Base-by-base conservation (phyloP, 2,113 vertebrate genomes). In the Pristiophorus japonicus region DNA sequence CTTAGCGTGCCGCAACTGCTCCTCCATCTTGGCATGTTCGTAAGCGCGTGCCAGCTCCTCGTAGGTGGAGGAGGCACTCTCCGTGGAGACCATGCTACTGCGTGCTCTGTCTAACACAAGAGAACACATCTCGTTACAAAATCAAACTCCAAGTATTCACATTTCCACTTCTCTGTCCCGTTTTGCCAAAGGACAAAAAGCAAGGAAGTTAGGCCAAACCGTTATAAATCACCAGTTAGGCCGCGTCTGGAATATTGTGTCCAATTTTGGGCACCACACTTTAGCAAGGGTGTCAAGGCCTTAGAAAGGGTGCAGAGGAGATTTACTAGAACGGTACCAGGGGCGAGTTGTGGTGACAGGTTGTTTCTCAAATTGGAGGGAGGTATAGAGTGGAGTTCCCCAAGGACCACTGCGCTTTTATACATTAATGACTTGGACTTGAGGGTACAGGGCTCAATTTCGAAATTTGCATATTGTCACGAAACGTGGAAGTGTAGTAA, bases 61-160 rank as follows among this genome's bases (percentile, higher is more conserved):
- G 0, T 99, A 99, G 0, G 99, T 99, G 96, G 99, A 99, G 96
- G 99, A 99, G 95, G 99, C 99, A 96, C 99, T 99, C 98, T 99
- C 99, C 70, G 99, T 99, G 91, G 99, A 99, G 95, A 99, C 99
- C 99, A 99, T 99, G 97, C 99, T 99, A 98, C 99, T 99, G 96
- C 99, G 98, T 0, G 99, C 99, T 24, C 99, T 98, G 97, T 99
- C 99, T 99, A 94, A 38, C n/a, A 0, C 55, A 0, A 3, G 38
- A 96, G 51, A 27, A n/a, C 88, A 92, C n/a, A 63, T 6, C 16
- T 14, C 59, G 42, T 47, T 51, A 87, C 8, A 51, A 27, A 51
- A 62, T 62, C 87, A 91, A 59, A 59, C 30, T 62, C 27, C 87
- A 59, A 87, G 14, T 51, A 51, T 87, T 47, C 84, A 27, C 22